These are phyloP conservation scores for Formica exsecta DNA, from an alignment of 1,140 invertebrate species.

Conservation along the genomic window DNA sequence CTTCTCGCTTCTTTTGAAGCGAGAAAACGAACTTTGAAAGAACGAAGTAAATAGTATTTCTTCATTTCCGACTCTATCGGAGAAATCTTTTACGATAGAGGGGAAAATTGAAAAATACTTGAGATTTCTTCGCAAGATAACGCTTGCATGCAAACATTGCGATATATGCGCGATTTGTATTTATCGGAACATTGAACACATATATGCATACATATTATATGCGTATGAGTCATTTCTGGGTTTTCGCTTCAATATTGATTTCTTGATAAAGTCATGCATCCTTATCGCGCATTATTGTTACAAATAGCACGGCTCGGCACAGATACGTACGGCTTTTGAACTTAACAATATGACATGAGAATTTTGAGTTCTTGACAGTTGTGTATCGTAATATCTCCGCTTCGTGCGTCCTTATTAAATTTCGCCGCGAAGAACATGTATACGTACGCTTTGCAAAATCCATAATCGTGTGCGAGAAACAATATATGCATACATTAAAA, in stretches of 20 bases:
- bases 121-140: slow-evolving; percentile 25
- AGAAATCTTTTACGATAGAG: slow-evolving; percentile 2
- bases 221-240: slow-evolving; percentile 7
- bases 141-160: background rate
- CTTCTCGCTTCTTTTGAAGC: background rate
- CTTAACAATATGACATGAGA: background rate
- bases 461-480: background rate
- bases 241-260: slow-evolving; percentile 45
- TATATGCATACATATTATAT: background rate
- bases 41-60: slow-evolving; percentile 8
- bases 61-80: background rate
- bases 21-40: background rate
- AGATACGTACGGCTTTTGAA: background rate
- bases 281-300: slow-evolving; percentile 20
- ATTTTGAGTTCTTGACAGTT: background rate
- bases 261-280: background rate
- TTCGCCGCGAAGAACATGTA: background rate
- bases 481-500: too few relatives aligned
- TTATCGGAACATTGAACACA: background rate
- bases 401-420: background rate
- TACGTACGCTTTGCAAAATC: background rate
- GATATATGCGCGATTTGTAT: background rate
- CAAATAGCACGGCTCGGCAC: background rate
- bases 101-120: slow-evolving; percentile 29
- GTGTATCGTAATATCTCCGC: background rate